Evolutionary conservation across 2,113 vertebrate species (phyloP).

Genomic region (Elaphurus davidianus): DNA sequence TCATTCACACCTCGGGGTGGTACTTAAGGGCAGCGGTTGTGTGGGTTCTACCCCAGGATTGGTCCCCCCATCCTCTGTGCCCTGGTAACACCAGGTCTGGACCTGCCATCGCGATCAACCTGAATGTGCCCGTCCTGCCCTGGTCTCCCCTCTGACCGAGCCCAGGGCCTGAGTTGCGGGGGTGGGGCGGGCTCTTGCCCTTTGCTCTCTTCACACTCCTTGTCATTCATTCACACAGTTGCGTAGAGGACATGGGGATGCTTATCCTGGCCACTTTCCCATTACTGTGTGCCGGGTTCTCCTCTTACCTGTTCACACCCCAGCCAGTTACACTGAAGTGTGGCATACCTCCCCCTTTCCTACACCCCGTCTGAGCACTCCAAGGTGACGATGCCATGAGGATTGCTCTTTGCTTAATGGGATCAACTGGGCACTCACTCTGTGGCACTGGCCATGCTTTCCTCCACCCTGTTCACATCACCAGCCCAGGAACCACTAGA

Average conservation of each 20-base stretch:
- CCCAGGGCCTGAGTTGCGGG: background rate
- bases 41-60: background rate
- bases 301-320: background rate
- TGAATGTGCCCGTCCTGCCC: background rate
- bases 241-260: background rate
- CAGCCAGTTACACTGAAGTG: background rate
- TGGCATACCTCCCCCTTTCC: background rate
- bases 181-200: background rate
- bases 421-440: background rate
- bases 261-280: background rate
- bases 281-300: background rate
- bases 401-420: background rate
- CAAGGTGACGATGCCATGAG: background rate
- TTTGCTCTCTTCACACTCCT: background rate
- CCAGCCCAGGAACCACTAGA: background rate
- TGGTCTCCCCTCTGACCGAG: background rate
- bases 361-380: background rate
- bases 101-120: too few relatives aligned
- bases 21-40: background rate
- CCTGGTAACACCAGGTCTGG: background rate
- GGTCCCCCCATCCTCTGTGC: background rate
- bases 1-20: fast-evolving
- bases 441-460: background rate
- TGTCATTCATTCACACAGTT: background rate
- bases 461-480: background rate